These are phyloP conservation scores for Catharus ustulatus DNA, from an alignment of 2,797 vertebrate species.

Conservation along the genomic window DNA sequence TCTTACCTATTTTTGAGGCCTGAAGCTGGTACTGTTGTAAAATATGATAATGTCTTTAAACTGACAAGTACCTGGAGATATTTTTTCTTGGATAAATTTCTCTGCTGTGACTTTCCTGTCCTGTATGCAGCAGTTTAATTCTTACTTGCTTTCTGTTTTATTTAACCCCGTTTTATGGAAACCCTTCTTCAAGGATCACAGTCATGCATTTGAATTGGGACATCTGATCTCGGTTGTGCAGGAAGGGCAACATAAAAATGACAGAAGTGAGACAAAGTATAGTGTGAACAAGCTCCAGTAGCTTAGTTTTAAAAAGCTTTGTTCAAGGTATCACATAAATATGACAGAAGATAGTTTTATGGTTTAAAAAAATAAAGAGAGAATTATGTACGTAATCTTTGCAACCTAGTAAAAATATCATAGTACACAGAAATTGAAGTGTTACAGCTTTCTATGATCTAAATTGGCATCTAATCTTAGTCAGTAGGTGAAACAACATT, in stretches of 20 bases:
- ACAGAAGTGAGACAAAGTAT: conserved; percentile 3
- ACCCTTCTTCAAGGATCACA: neutral
- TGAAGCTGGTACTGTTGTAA: neutral
- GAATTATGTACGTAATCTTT: conserved; percentile 58
- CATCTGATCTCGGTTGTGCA: neutral
- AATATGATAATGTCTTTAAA: conserved; percentile 22
- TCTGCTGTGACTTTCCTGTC: neutral
- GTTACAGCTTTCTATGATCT: conserved; percentile 45
- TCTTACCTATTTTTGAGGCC: neutral
- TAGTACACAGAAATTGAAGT: conserved; percentile 32
- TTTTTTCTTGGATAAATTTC: conserved; percentile 6
- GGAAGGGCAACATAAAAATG: conserved; percentile 32
- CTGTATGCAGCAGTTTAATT: neutral
- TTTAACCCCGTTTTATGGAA: conserved; percentile 10
- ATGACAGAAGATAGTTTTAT: conserved; percentile 38
- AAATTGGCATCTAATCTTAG: conserved; percentile 66
- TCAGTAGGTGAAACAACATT: conserved; percentile 25
- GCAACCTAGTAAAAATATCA: conserved; percentile 46
- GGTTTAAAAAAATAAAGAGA: conserved; percentile 37
- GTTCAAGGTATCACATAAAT: conserved; percentile 37
- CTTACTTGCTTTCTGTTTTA: neutral
- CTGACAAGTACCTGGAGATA: conserved; percentile 7
- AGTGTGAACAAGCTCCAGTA: neutral
- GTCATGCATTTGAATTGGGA: neutral
- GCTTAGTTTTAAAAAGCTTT: conserved; percentile 35